Conservation (phyloP, 2,113 vertebrate species). For the Bothrops jararaca region DNA sequence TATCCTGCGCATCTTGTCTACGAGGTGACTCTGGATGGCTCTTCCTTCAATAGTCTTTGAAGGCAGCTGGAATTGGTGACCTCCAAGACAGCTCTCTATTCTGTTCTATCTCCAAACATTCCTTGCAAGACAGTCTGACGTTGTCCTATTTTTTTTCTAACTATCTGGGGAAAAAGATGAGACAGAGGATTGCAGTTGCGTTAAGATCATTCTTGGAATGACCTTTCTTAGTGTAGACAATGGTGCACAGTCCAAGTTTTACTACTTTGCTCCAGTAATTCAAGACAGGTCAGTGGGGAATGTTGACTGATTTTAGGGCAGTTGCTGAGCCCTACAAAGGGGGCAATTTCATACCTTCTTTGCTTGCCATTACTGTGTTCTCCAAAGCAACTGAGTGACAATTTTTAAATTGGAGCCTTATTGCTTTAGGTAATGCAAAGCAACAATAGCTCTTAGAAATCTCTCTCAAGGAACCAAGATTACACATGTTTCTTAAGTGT, state of each 20-base stretch:
- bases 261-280: neutral
- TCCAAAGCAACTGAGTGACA: slow-evolving; percentile 38
- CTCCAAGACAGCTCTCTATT: too few species aligned
- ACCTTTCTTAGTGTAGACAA: neutral
- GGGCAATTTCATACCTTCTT: slow-evolving; percentile 15
- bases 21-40: neutral
- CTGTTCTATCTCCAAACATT: neutral
- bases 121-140: neutral
- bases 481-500: slow-evolving; percentile 28
- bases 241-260: neutral
- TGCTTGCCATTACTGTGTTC: slow-evolving; percentile 32
- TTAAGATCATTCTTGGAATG: too few species aligned
- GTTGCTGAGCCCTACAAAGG: slow-evolving; percentile 13
- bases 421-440: slow-evolving; percentile 33
- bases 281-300: neutral
- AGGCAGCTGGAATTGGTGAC: neutral
- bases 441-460: slow-evolving; percentile 29
- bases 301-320: slow-evolving; percentile 9
- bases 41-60: neutral
- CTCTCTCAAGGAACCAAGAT: slow-evolving; percentile 18
- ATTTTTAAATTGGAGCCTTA: neutral
- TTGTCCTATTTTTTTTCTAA: neutral
- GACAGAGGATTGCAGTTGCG: neutral
- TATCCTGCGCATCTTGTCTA: neutral
- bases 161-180: neutral